A percentile compares a stretch with the other conserved stretches of the same genome.
phyloP scores from a whole-genome alignment of 1,140 invertebrate genomes.

The Planococcus citri region DNA sequence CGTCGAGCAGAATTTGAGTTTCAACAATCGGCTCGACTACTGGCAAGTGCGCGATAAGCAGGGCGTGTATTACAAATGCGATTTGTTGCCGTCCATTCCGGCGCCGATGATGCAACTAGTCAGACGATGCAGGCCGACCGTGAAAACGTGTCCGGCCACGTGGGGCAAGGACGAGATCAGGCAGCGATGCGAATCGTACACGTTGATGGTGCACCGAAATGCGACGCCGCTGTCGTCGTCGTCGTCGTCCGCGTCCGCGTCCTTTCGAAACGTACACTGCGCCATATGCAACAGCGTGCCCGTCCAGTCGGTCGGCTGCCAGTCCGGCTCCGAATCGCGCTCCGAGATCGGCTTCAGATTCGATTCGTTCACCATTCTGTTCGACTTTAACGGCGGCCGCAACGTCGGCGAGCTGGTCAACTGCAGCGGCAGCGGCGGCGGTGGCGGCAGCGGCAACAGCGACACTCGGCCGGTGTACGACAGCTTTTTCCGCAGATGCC shows the following conservation, averaged over 20 bases:
- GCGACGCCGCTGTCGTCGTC: slow-evolving; percentile 22
- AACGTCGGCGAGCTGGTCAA: not conserved
- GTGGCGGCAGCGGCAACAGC: not conserved
- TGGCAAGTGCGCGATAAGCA: slow-evolving; percentile 26
- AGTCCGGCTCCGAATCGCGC: slow-evolving; percentile 23
- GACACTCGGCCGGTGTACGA: not conserved
- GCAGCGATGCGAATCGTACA: slow-evolving; percentile 34
- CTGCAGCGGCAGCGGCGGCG: not conserved
- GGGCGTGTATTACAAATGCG: slow-evolving; percentile 25
- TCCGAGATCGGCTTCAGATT: slow-evolving; percentile 33
- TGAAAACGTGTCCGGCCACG: slow-evolving; percentile 31
- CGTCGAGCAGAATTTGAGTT: slow-evolving; percentile 13
- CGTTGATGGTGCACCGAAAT: slow-evolving; percentile 35
- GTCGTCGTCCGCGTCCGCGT: slow-evolving; percentile 26
- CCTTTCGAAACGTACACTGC: slow-evolving; percentile 44
- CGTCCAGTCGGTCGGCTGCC: slow-evolving; percentile 34
- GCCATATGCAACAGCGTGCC: slow-evolving; percentile 41
- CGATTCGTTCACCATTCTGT: not conserved
- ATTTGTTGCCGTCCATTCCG: slow-evolving; percentile 29
- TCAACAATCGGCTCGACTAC: slow-evolving; percentile 14
- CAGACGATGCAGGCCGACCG: slow-evolving; percentile 29
- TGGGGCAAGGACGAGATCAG: slow-evolving; percentile 33
- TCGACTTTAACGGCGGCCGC: not conserved
- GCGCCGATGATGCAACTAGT: slow-evolving; percentile 24
- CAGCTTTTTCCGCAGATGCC: not conserved